These are phyloP conservation scores for Drosophila triauraria DNA, from an alignment of 1,140 invertebrate species.

Conservation along the genomic window DNA sequence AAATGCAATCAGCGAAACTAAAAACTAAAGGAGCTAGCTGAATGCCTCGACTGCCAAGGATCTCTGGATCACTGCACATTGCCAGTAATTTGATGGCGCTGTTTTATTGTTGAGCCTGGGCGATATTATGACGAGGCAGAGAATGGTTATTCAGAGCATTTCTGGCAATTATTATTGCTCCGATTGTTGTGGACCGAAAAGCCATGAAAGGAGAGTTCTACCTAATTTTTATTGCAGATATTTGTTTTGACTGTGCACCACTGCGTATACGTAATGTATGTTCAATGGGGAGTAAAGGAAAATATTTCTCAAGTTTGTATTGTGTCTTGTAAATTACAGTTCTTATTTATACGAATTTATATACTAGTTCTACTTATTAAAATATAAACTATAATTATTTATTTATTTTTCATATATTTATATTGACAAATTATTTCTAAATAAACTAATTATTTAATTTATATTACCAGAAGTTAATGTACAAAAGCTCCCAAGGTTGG, in stretches of 20 bases:
- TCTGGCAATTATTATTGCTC: constrained; percentile 37
- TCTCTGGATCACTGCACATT: constrained; percentile 37
- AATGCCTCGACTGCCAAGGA: constrained; percentile 19
- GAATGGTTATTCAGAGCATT: constrained; percentile 21
- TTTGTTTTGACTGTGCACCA: background rate
- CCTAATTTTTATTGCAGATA: constrained; percentile 4
- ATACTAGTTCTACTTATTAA: too few species aligned
- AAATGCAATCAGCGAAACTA: constrained; percentile 70
- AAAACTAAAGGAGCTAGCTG: constrained; percentile 44
- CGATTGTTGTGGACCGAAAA: background rate
- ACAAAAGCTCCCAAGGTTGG: too few species aligned
- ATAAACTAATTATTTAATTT: too few species aligned
- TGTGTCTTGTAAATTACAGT: background rate
- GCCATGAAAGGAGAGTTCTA: background rate
- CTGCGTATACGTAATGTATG: constrained; percentile 41
- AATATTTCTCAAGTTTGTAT: background rate
- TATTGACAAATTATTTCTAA: too few species aligned
- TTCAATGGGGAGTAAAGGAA: too few species aligned
- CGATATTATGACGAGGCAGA: constrained; percentile 1
- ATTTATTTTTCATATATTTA: too few species aligned
- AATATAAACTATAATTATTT: too few species aligned
- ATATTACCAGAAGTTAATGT: too few species aligned
- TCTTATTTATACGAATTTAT: too few species aligned
- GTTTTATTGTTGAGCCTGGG: constrained; percentile 27
- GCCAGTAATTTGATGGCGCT: constrained; percentile 39